These are phyloP conservation scores for Rhagium mordax DNA, from an alignment of 2,888 invertebrate genomes.

Conservation along the genomic window DNA sequence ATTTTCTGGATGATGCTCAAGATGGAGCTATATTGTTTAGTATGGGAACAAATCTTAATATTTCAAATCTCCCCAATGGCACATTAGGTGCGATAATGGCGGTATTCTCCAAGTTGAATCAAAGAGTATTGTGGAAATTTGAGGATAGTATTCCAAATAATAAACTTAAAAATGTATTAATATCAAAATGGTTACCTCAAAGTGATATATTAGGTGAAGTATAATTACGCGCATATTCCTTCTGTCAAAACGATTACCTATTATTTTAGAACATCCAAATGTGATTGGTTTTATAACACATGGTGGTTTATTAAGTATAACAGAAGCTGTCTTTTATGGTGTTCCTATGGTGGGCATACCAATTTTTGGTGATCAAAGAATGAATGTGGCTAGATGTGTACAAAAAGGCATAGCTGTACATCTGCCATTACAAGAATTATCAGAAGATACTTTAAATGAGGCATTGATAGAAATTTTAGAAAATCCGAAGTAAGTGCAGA, in stretches of 20 bases:
- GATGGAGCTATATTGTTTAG: conserved; percentile 68
- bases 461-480: conserved; percentile 49
- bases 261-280: conserved; percentile 71
- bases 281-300: conserved; percentile 74
- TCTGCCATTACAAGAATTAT: conserved; percentile 45
- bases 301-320: conserved; percentile 74
- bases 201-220: conserved; percentile 57
- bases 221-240: neutral
- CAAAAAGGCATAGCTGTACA: conserved; percentile 50
- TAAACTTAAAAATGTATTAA: conserved; percentile 72
- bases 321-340: conserved; percentile 72
- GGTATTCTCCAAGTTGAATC: conserved; percentile 65
- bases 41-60: conserved; percentile 68
- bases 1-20: conserved; percentile 62
- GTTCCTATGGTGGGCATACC: conserved; percentile 73
- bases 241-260: conserved; percentile 5
- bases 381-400: conserved; percentile 69
- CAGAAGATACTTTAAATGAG: conserved; percentile 43
- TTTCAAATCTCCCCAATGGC: conserved; percentile 59
- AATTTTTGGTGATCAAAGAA: conserved; percentile 71
- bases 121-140: conserved; percentile 70
- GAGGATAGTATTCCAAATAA: conserved; percentile 54
- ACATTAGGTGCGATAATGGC: conserved; percentile 60
- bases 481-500: conserved; percentile 46
- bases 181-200: conserved; percentile 80